Percentiles rank a stretch among this genome's conserved stretches.
These are phyloP conservation scores for Hesperophylax magnus DNA, from an alignment of 1,140 invertebrate genomes.

Conservation along the genomic window DNA sequence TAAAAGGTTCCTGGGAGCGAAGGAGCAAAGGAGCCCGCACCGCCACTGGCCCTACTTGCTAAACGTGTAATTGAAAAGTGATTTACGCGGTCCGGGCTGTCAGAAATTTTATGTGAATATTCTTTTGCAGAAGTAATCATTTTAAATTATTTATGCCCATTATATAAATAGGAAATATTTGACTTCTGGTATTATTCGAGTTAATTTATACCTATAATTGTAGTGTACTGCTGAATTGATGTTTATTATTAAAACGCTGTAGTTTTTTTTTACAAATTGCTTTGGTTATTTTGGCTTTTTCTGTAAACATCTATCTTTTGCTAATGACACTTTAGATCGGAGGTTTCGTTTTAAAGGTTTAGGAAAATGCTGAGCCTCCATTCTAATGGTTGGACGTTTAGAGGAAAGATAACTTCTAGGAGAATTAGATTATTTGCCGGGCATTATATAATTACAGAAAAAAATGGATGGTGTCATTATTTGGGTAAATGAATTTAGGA, in stretches of 20 bases:
- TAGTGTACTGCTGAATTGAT: background rate
- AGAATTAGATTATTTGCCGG: too few relatives aligned
- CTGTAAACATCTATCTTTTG: background rate
- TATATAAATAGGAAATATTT: slow-evolving; percentile 49
- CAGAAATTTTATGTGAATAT: slow-evolving; percentile 57
- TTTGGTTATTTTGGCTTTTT: background rate
- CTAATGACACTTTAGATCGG: background rate
- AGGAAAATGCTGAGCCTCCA: background rate
- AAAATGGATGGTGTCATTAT: too few relatives aligned
- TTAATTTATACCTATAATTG: slow-evolving; percentile 28
- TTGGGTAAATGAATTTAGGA: too few relatives aligned
- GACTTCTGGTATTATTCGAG: slow-evolving; percentile 32
- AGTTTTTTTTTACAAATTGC: slow-evolving; percentile 11
- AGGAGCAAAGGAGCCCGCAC: background rate
- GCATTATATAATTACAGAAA: too few relatives aligned
- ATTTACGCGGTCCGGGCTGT: slow-evolving; percentile 57
- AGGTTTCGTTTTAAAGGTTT: background rate
- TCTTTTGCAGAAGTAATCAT: slow-evolving; percentile 57
- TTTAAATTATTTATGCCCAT: slow-evolving; percentile 56
- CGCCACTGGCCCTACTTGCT: slow-evolving; percentile 51
- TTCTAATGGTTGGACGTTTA: background rate
- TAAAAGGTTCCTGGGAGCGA: background rate
- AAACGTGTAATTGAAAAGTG: slow-evolving; percentile 58
- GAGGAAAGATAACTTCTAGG: too few relatives aligned
- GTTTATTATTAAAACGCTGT: slow-evolving; percentile 13